Evolutionary conservation across 2,797 vertebrate species (phyloP), one percentile per base, ranked within the genome.

Genomic region (Catharus ustulatus): DNA sequence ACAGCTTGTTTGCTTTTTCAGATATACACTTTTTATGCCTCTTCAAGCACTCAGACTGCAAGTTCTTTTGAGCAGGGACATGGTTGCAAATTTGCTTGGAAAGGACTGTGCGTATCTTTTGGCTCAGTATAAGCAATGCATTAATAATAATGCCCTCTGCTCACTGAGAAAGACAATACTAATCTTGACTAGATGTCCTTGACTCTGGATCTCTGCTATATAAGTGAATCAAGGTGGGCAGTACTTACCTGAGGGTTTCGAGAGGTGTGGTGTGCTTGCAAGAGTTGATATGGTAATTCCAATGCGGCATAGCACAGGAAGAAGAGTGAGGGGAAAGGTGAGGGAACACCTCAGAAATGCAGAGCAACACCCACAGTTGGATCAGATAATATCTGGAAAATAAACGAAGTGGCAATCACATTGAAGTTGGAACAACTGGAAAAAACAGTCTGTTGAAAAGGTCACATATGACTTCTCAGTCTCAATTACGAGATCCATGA

Each of bases 251-350:
- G 51, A 89, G 43, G 90, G 88, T 92, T 95, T 87, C 12, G 5
- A 94, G 73, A 96, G 96, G 95, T 66, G 93, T 97, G 96, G 95
- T 94, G 69, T 85, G 69, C 89, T 93, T 89, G 82, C 55, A 68
- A 75, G 91, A 94, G 77, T 21, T 88, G 88, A 85, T 90, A 96
- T 0, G 8, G 84, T 94, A 96, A 96, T 96, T 95, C 93, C 93
- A 89, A 75, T 48, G 55, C 91, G 79, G 92, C 94, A 91, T 46
- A 92, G 95, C 69, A 94, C 97, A 96, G 95, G 97, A 97, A 96
- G 88, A 92, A 89, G 94, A 96, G 95, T 86, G 64, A 82, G 88
- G 89, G 84, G 59, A 93, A 78, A 91, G 84, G 84, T 77, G 59
- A 93, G 89, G 93, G 83, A 96, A 93, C 95, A 96, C 92, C 89